Base-by-base conservation (phyloP, 2,888 invertebrate species). In the Pseudanteris insignis region DNA sequence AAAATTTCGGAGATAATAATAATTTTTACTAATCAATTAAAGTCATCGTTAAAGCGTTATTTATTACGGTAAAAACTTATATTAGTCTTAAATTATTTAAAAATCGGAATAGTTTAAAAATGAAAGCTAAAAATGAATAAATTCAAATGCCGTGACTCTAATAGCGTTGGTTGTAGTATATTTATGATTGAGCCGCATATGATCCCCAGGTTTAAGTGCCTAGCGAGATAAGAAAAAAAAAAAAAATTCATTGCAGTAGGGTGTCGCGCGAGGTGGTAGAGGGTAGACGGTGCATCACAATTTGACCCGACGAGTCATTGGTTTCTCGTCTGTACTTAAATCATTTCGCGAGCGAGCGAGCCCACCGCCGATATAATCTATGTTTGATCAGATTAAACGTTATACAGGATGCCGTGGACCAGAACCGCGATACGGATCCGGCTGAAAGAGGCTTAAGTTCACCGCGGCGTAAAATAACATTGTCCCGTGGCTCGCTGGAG, bases 381-480 rank as follows among this genome's bases (percentile, higher is more conserved):
- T 71, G 73, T 72, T 74, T 79, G 76, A 79, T 79, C 78, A 79
- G 79, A 79, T 79, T 79, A 79, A 76, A 78, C 70, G 71, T 70
- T 72, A 74, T 72, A 71, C 73, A 68, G 70, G 65, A 63, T 66
- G 66, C 65, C 54, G 61, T 43, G 62, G 65, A 28, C 47, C 43
- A 29, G 47, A 38, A 50, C 44, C 51, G 57, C 64, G 53, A 48
- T 37, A 63, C 69, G 71, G 70, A 73, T 71, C 73, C 72, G 18
- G 78, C 75, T 77, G 75, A 79, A 79, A 79, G 76, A 77, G 79
- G 79, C 79, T 79, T 78, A 79, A 73, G 71, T 71, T 73, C 77
- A 78, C 67, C 75, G 70, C 74, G 73, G 76, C 78, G 79, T 78
- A 78, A 79, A 79, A 79, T 79, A 78, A 79, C 79, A 78, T 79